Base-by-base conservation (phyloP, 2,113 vertebrate species). In the Gasterosteus aculeatus region DNA sequence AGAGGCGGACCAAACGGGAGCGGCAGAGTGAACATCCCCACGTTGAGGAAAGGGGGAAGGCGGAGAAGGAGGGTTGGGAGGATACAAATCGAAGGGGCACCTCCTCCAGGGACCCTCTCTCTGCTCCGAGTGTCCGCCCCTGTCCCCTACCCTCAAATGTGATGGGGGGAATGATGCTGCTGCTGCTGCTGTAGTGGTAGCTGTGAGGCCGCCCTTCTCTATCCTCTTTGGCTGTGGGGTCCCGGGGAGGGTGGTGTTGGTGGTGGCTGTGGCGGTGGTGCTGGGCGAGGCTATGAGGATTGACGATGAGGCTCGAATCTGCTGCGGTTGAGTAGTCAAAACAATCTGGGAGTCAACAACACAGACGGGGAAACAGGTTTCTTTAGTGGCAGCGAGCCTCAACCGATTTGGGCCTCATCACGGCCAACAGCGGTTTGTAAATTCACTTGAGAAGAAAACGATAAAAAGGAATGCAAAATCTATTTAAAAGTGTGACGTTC, bases 271-370 rank as follows among this genome's bases (percentile, higher is more conserved):
- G 60, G 59, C 93, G 77, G 15, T 80, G 84, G 8, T 62, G 72
- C 76, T 78, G 95, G 94, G 93, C 92, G 94, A 93, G 94, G 92
- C 95, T 95, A 95, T 94, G 92, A 94, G 95, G 95, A 94, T 92
- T 96, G 96, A 96, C 92, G 93, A 93, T 93, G 95, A 96, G 92
- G 95, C 95, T 96, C 93, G 95, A 94, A 93, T 98, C 97, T 93
- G 95, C 96, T 87, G 96, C 96, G 90, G 93, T 95, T 94, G 97
- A 97, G 97, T 96, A 94, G 97, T 99, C 98, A 98, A 99, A 97
- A 97, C 97, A 96, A 98, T 99, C 98, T 99, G 98, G 96, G 97
- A 98, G 96, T 97, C 97, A 97, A 99, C 96, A 97, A 93, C 97
- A 94, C 92, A 95, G 85, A 92, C 64, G 87, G 88, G 90, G 95